Evolutionary conservation across 2,888 invertebrate species (phyloP).

Genomic region (Drosophila multiciliata): DNA sequence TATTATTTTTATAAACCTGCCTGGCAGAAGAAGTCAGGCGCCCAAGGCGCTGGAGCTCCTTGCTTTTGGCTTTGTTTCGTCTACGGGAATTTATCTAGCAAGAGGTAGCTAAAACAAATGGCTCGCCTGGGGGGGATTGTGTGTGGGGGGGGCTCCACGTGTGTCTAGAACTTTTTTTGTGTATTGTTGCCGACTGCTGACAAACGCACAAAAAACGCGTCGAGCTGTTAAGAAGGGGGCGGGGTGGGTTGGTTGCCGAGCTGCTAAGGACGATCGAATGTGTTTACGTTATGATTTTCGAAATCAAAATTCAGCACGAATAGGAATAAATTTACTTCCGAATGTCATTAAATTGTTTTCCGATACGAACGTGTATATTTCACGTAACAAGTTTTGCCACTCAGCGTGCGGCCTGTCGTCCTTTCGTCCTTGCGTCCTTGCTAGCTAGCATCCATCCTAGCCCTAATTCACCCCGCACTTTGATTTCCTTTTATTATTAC

Average conservation of each 20-base stretch:
- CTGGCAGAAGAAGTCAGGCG: conserved; percentile 25
- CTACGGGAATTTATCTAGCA: conserved; percentile 73
- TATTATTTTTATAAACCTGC: conserved; percentile 82
- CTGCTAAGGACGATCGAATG: conserved; percentile 58
- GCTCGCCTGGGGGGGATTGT: conserved; percentile 71
- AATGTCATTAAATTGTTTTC: conserved; percentile 84
- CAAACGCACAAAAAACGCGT: conserved; percentile 57
- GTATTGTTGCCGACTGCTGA: conserved; percentile 35
- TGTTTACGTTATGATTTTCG: conserved; percentile 80
- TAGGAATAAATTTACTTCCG: conserved; percentile 83
- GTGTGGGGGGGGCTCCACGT: conserved; percentile 27
- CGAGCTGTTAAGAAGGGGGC: neutral
- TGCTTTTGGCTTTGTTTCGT: conserved; percentile 69
- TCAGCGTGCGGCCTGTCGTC: conserved; percentile 28
- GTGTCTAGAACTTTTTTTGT: conserved; percentile 40
- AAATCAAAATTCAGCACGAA: conserved; percentile 83
- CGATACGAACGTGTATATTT: conserved; percentile 82
- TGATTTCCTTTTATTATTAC: conserved; percentile 75
- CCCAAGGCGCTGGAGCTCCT: conserved; percentile 12
- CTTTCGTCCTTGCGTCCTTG: conserved; percentile 4
- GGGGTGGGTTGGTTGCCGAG: conserved; percentile 8
- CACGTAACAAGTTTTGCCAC: conserved; percentile 69
- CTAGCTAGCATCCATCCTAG: conserved; percentile 28
- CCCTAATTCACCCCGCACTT: conserved; percentile 34
- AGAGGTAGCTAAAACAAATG: conserved; percentile 70